Base-by-base conservation (phyloP, 2,797 vertebrate species). In the Acipenser transmontanus region DNA sequence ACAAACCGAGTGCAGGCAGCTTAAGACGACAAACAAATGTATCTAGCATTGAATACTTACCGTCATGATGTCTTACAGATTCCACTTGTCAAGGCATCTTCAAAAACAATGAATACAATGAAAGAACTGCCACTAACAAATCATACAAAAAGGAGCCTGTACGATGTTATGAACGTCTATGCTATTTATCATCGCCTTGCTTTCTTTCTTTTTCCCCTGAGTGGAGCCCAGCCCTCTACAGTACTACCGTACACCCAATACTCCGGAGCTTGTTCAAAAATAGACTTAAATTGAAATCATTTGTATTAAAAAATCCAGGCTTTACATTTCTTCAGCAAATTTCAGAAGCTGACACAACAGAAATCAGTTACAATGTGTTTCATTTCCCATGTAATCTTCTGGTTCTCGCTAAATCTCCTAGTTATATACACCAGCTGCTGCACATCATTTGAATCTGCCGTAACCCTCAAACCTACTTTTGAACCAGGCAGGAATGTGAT, bases 51-150 rank as follows among this genome's bases (percentile, higher is more conserved):
- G 64, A 47, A 60, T 88, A 87, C 87, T 93, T 86, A 89, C 87
- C 82, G 89, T 81, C 87, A 89, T 90, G 80, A 80, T 90, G 75
- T 77, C 65, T 67, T 72, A 6, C n/a, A 2, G 65, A 73, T 75
- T 64, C 81, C 73, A 74, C 69, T 79, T 79, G 86, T 91, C 90
- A 92, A 86, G 90, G 81, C 88, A 89, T 93, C 76, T 77, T 81
- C 77, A 71, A 34, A 34, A 34, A 34, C 34, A 1, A 34, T 34
- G 34, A 34, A 34, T 4, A 34, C 34, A 34, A 4, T 34, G 34
- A 34, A 34, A 34, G 34, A 34, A 59, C 63, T 77, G 68, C 72
- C 17, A 10, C 73, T 59, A 4, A 11, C 76, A 76, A 75, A 76
- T 74, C 71, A 74, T 74, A 77, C 73, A 20, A 83, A 82, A 80